Evolutionary conservation across 2,797 vertebrate genomes (phyloP), one percentile per base, ranked within the genome.

Genomic region (Alauda arvensis): DNA sequence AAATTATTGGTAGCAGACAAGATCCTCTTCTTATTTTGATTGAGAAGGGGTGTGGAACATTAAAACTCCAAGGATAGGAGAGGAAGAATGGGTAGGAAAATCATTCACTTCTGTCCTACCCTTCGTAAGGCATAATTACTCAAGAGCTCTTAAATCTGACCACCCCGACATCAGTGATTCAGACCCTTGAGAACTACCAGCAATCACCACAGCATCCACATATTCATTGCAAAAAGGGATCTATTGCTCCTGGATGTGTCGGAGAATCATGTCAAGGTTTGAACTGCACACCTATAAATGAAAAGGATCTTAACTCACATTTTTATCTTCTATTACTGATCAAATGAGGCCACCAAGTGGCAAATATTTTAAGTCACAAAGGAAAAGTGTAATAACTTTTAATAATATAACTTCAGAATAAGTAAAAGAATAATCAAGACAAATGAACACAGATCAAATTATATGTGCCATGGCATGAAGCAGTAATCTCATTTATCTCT

Each of bases 261-360:
- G 18, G 10, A 83, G 83, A 66, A 71, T 40, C 34, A 28, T 16
- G 49, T 28, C n/a, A 71, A 83, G 20, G 34, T 61, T 51, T 75
- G 45, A 87, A 77, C 25, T 71, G 42, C 29, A 82, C 10, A 61
- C 3, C 25, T 15, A 6, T 26, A 18, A 49, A 59, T 24, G 66
- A 65, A 91, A 85, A 57, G 2, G 23, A 83, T 18, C 43, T 85
- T 61, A 75, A 49, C 8, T 66, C 71, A 28, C 2, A 40, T 40
- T 80, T 86, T 87, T 39, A 34, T 61, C 23, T 81, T 43, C 49
- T 69, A 33, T 59, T 92, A 77, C 6, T 71, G 75, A 87, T 92
- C 56, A 94, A 83, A 92, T 76, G 93, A 96, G 93, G 94, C 91
- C 95, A 90, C 79, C 90, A 77, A 85, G 82, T 92, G 95, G 93